Base-by-base conservation (phyloP, 2,888 invertebrate species). In the Branchinecta sandiegonensis region DNA sequence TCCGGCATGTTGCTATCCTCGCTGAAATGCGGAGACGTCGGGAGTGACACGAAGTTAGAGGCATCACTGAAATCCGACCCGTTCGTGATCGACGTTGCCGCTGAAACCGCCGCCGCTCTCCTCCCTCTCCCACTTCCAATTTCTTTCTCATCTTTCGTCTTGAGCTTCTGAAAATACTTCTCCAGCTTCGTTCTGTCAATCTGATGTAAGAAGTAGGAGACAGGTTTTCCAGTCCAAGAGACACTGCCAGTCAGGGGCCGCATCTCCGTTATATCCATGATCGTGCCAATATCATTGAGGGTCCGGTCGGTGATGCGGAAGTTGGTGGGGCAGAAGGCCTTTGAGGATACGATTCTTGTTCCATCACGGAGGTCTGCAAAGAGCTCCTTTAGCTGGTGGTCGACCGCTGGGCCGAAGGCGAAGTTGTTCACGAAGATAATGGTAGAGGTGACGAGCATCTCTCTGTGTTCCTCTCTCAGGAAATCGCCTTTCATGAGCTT, bases 351-450 rank as follows among this genome's bases (percentile, higher is more conserved):
- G 73, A 99, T 96, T 75, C 92, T 86, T 65, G 96, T 95, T 70
- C 93, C 93, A 78, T 94, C 94, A 75, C 90, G 89, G 75, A 97
- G 83, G 80, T 96, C 95, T 47, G 94, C 94, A 80, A 97, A 97
- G 76, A 93, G 83, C 77, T 94, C 90, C 79, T 97, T 97, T 73
- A 97, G 79, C 81, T 93, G 89, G 79, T 97, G 94, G 81, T 99
- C 97, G 47, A 99, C 94, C 72, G 88, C 87, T 46, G 99, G 95
- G 12, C 95, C 95, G 79, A 99, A 99, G 64, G 97, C 99, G 81
- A 94, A 99, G 82, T 99, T 99, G 81, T 99, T 99, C 63, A 99
- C 97, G 81, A 99, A 99, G 71, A 99, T 94, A 76, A 99, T 89
- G 50, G 94, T 89, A 12, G 95, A 90, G 74, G 88, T 86, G 74